A percentile compares a stretch with the other conserved stretches of the same genome.
Conservation (phyloP, 1,140 invertebrate genomes). For the Berghia stephanieae region DNA sequence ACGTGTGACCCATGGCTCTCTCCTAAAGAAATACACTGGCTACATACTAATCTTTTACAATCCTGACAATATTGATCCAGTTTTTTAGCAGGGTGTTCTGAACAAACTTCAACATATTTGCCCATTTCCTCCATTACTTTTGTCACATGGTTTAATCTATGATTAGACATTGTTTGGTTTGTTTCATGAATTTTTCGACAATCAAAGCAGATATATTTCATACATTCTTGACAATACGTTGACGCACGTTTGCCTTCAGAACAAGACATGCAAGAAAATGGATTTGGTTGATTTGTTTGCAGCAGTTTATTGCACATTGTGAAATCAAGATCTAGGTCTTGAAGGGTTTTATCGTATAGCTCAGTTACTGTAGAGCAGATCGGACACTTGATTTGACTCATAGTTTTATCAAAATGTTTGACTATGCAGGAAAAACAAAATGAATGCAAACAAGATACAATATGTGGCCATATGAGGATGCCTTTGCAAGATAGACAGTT, state of each 20-base stretch:
- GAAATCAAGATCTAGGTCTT: background rate
- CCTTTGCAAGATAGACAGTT: background rate
- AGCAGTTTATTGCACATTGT: background rate
- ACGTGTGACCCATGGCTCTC: background rate
- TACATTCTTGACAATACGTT: background rate
- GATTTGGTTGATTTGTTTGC: background rate
- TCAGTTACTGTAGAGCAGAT: background rate
- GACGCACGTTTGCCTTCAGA: background rate
- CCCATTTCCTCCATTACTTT: background rate
- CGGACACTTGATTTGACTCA: background rate
- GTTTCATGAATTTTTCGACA: background rate
- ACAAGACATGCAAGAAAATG: slow-evolving; percentile 23
- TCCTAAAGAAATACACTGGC: background rate
- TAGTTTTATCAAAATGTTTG: background rate
- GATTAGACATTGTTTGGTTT: background rate
- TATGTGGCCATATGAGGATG: slow-evolving; percentile 17
- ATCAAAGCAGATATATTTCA: background rate
- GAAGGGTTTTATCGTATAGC: background rate
- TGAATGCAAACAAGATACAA: slow-evolving; percentile 10
- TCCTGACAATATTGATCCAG: background rate
- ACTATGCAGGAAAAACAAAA: slow-evolving; percentile 23
- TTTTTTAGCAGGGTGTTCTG: background rate
- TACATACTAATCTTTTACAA: background rate
- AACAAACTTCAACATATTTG: background rate
- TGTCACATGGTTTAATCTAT: background rate